Percentiles rank a stretch among this genome's conserved stretches.
phyloP scores from a whole-genome alignment of 2,113 vertebrate genomes.

The Chitala chitala region DNA sequence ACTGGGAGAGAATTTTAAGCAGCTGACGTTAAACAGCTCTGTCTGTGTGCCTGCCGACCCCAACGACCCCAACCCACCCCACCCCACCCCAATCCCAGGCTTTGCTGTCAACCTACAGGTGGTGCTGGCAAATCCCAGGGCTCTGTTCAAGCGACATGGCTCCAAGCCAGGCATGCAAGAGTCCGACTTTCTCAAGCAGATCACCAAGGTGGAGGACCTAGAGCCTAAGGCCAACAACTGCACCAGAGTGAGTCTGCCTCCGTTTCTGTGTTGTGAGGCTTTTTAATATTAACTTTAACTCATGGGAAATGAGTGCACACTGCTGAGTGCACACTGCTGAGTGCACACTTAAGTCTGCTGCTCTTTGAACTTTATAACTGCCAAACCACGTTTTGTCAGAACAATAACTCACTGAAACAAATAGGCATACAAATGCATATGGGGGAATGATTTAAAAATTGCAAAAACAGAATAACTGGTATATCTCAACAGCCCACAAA shows the following conservation, averaged over 20 bases:
- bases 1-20: too few species aligned
- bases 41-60: too few species aligned
- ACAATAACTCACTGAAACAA: too few species aligned
- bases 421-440: too few species aligned
- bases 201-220: slow-evolving; percentile 73
- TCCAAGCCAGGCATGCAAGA: slow-evolving; percentile 80
- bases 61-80: slow-evolving; percentile 32
- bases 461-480: too few species aligned
- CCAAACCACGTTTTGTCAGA: too few species aligned
- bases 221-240: slow-evolving; percentile 79
- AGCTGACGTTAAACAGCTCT: neutral
- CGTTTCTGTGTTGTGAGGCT: neutral
- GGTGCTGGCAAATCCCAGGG: slow-evolving; percentile 71
- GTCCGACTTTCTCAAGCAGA: slow-evolving; percentile 77
- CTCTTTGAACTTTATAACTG: too few species aligned
- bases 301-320: neutral
- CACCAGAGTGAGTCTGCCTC: slow-evolving; percentile 62
- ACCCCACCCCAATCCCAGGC: slow-evolving; percentile 65
- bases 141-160: slow-evolving; percentile 72
- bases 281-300: too few species aligned
- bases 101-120: slow-evolving; percentile 82
- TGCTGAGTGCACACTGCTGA: too few species aligned
- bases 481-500: too few species aligned
- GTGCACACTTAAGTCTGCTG: too few species aligned
- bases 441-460: too few species aligned